Evolutionary conservation across 2,113 vertebrate species (phyloP).

Genomic region (Festucalex cinctus): DNA sequence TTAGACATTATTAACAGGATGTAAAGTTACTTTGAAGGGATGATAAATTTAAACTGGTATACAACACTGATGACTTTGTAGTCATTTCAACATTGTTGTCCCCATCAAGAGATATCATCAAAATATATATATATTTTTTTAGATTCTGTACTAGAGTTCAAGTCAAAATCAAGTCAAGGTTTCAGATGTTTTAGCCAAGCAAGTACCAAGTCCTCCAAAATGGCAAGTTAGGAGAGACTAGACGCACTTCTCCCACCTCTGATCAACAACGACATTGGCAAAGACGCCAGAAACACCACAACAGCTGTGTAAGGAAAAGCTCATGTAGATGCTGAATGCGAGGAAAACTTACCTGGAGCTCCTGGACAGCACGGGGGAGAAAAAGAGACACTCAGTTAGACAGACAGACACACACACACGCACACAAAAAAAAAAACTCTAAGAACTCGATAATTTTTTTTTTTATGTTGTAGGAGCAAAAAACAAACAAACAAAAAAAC

Average conservation of each 20-base stretch:
- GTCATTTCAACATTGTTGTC: background rate
- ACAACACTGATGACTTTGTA: background rate
- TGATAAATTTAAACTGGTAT: background rate
- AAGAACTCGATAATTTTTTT: too few species aligned
- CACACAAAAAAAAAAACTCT: too few species aligned
- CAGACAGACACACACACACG: conserved; percentile 28
- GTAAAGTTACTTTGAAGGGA: background rate
- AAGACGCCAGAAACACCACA: conserved; percentile 49
- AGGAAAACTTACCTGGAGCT: conserved; percentile 93
- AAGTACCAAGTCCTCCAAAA: too few species aligned
- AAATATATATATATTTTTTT: background rate
- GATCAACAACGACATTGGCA: conserved; percentile 3
- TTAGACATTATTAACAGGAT: background rate
- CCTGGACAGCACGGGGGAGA: conserved; percentile 85
- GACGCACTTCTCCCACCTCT: background rate
- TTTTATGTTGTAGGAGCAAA: too few species aligned
- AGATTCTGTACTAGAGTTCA: background rate
- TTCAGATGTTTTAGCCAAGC: background rate
- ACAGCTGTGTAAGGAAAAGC: conserved; percentile 45
- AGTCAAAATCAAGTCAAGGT: too few species aligned
- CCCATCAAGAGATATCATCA: background rate
- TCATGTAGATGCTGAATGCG: conserved; percentile 46
- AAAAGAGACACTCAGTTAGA: conserved; percentile 61
- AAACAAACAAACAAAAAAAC: too few species aligned
- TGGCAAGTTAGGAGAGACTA: too few species aligned